Conservation (phyloP, 92 coral and sea anemone genomes). For the Palythoa grandis region DNA sequence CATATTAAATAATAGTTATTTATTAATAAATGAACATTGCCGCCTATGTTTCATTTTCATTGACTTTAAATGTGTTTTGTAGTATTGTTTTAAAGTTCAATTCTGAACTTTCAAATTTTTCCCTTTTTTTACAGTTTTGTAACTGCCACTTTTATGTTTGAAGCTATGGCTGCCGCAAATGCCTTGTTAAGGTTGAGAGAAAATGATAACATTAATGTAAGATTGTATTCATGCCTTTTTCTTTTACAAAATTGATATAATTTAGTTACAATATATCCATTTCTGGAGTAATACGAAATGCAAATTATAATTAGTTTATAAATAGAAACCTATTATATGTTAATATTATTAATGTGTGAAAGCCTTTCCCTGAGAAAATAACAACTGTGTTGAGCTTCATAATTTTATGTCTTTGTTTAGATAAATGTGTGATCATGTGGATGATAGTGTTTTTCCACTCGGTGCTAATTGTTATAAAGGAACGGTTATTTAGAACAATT, state of each 20-base stretch:
- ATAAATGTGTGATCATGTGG: too few relatives aligned
- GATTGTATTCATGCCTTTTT: neutral
- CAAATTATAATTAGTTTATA: neutral
- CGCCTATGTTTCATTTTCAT: neutral
- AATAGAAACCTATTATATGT: too few relatives aligned
- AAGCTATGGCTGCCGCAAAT: slow-evolving; percentile 98
- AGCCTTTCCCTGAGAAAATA: too few relatives aligned
- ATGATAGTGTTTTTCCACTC: too few relatives aligned
- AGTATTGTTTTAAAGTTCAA: neutral
- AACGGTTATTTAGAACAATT: too few relatives aligned
- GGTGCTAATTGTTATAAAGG: too few relatives aligned
- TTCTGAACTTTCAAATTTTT: too few relatives aligned
- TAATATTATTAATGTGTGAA: too few relatives aligned
- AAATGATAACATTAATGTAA: slow-evolving; percentile 46
- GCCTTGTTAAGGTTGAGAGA: slow-evolving; percentile 64
- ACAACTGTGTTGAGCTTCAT: too few relatives aligned
- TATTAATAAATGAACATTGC: too few relatives aligned
- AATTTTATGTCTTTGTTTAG: too few relatives aligned
- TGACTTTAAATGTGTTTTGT: neutral
- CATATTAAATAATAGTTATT: too few relatives aligned
- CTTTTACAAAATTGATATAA: neutral
- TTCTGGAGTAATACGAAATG: neutral
- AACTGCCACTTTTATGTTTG: slow-evolving; percentile 93
- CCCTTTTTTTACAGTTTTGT: slow-evolving; percentile 68
- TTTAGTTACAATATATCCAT: neutral